A percentile compares a stretch with the other conserved stretches of the same genome.
Evolutionary conservation across 53 echinoderm and acorn worm species (phyloP).

Genomic region (Antedon mediterranea): DNA sequence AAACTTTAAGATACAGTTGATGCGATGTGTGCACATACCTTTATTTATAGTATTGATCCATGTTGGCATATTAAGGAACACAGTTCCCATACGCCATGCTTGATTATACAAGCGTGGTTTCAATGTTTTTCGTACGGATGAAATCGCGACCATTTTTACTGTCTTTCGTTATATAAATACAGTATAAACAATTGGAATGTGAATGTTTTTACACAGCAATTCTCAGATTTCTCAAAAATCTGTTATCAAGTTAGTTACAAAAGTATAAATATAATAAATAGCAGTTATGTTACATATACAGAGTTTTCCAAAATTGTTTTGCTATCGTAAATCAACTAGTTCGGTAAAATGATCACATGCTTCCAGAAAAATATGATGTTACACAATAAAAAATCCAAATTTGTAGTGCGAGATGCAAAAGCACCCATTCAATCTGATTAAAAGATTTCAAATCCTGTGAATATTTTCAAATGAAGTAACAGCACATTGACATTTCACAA

Average conservation of each 20-base stretch:
- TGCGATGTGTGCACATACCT: neutral
- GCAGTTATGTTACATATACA: neutral
- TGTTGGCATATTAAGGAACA: neutral
- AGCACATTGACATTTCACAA: neutral
- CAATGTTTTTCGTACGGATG: neutral
- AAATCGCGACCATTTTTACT: neutral
- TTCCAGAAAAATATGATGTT: neutral
- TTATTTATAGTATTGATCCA: neutral
- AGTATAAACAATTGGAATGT: neutral
- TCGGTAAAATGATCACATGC: neutral
- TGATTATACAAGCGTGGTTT: neutral
- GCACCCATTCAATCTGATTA: neutral
- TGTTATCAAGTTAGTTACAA: neutral
- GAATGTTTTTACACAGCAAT: neutral
- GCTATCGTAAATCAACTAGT: neutral
- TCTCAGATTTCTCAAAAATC: neutral
- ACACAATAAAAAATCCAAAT: neutral
- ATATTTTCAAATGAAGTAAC: no score
- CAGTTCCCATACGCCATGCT: neutral
- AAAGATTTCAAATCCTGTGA: neutral
- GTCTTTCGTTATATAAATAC: neutral
- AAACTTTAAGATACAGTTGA: no score
- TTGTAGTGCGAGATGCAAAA: neutral
- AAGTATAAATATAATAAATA: neutral
- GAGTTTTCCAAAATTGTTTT: neutral